Percentiles rank a stretch among this genome's conserved stretches.
Conservation (phyloP, 2,888 invertebrate species). For the Lithophane semibrunnea region DNA sequence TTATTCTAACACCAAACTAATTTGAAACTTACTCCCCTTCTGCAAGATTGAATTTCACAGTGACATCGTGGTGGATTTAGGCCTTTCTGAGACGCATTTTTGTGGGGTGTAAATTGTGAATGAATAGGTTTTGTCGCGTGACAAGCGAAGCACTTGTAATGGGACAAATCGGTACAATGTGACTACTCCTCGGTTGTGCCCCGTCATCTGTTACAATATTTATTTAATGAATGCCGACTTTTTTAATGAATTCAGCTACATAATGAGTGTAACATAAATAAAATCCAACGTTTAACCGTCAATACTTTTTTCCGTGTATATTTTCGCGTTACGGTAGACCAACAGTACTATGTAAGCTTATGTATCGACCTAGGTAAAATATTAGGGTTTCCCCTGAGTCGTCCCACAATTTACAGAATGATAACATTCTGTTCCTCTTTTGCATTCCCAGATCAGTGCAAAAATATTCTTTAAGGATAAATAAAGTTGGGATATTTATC, state of each 20-base stretch:
- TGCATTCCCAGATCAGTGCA: constrained; percentile 10
- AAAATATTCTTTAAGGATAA: constrained; percentile 57
- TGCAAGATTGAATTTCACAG: constrained; percentile 37
- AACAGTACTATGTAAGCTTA: neutral
- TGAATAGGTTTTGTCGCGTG: constrained; percentile 86
- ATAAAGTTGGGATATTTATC: constrained; percentile 72
- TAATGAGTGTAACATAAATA: constrained; percentile 17
- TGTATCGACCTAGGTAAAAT: neutral
- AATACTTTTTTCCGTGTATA: neutral
- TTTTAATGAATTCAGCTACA: neutral
- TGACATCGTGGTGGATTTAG: constrained; percentile 14
- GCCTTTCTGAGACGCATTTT: constrained; percentile 35
- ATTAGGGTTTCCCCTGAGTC: neutral
- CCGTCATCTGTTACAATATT: constrained; percentile 62
- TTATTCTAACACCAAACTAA: constrained; percentile 14
- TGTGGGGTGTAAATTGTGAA: constrained; percentile 81
- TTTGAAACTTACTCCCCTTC: constrained; percentile 31
- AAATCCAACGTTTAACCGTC: neutral
- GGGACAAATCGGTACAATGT: constrained; percentile 67
- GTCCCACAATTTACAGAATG: neutral
- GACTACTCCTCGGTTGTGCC: constrained; percentile 58
- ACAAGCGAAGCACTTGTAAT: constrained; percentile 83
- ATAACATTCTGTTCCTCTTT: constrained; percentile 3
- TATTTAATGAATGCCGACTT: constrained; percentile 50
- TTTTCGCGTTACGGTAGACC: neutral